A percentile compares a stretch with the other conserved stretches of the same genome.
phyloP scores from a whole-genome alignment of 2,888 invertebrate species.

The Autographa gamma region DNA sequence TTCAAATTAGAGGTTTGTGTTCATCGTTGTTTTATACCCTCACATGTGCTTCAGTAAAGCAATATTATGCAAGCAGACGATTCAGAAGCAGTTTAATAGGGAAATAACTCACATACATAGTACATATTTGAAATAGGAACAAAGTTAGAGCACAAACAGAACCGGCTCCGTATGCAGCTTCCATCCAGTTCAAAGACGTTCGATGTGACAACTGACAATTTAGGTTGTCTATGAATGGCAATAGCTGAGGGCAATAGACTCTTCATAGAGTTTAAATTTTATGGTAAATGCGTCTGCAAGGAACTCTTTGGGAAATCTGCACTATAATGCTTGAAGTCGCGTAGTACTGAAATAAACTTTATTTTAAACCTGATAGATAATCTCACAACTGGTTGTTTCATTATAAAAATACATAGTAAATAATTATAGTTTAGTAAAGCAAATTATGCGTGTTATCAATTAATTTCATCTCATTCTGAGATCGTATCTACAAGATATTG shows the following conservation, averaged over 20 bases:
- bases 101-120: neutral
- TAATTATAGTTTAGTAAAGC: neutral
- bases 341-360: neutral
- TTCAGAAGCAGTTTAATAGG: neutral
- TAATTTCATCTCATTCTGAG: slow-evolving; percentile 12
- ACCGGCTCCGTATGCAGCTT: slow-evolving; percentile 1
- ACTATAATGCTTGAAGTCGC: neutral
- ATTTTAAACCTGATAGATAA: neutral
- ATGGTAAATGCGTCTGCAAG: neutral
- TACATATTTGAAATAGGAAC: neutral
- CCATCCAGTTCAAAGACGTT: neutral
- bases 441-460: slow-evolving; percentile 8
- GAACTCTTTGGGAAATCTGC: neutral
- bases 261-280: neutral
- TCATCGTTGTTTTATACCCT: neutral
- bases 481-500: slow-evolving; percentile 13
- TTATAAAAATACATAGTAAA: neutral
- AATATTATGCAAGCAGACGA: neutral
- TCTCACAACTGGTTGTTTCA: neutral
- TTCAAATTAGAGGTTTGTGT: slow-evolving; percentile 1
- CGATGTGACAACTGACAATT: neutral
- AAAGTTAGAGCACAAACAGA: neutral
- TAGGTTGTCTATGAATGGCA: neutral
- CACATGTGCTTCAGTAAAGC: neutral
- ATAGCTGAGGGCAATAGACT: neutral